phyloP scores from a whole-genome alignment of 2,113 vertebrate species.

The Canis aureus region DNA sequence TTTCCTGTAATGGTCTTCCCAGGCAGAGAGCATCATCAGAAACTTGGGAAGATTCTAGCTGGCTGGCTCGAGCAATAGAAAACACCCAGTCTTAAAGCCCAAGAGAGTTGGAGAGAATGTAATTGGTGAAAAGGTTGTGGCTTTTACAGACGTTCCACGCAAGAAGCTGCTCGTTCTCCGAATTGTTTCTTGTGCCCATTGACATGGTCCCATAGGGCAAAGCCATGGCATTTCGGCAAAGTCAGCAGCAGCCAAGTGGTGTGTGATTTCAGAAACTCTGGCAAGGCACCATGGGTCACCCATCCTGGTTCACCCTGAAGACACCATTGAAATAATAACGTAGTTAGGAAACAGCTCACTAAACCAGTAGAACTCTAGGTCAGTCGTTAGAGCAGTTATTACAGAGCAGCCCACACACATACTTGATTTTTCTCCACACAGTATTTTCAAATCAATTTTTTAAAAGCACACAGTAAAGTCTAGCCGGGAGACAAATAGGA shows the following conservation, averaged over 20 bases:
- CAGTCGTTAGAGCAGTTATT: not conserved
- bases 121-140: slow-evolving; percentile 50
- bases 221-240: not conserved
- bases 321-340: not conserved
- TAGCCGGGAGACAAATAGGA: not conserved
- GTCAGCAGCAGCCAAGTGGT: not conserved
- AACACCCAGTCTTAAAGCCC: slow-evolving; percentile 11
- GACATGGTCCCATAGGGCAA: not conserved
- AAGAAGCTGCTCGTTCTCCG: not conserved
- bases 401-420: not conserved
- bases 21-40: slow-evolving; percentile 32
- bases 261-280: slow-evolving; percentile 14
- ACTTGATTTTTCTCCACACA: not conserved
- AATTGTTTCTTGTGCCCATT: slow-evolving; percentile 12
- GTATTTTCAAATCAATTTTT: not conserved
- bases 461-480: not conserved
- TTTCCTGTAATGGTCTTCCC: slow-evolving; percentile 69
- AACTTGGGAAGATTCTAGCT: slow-evolving; percentile 51
- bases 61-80: slow-evolving; percentile 39
- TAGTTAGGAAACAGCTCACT: not conserved
- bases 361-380: not conserved
- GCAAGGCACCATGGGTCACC: not conserved
- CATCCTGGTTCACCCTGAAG: not conserved
- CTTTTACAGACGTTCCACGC: slow-evolving; percentile 52
- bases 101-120: not conserved